Evolutionary conservation across 2,113 vertebrate genomes (phyloP), one percentile per base, ranked within the genome.

Genomic region (Sinocyclocheilus maitianheensis): DNA sequence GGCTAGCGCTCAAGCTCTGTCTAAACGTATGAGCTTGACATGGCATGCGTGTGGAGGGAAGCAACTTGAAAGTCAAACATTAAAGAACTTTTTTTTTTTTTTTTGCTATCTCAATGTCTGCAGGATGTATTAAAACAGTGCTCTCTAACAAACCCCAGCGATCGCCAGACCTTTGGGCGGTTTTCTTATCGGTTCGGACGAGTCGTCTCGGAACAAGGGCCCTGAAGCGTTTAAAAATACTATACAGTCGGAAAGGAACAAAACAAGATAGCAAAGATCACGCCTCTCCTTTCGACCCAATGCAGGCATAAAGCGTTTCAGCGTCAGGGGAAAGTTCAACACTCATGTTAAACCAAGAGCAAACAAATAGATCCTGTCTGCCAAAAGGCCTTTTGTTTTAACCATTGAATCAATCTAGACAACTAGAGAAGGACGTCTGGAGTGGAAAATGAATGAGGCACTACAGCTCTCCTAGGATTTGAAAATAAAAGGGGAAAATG

Each of bases 381-480:
- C 90, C 88, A 88, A 87, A 22, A 78, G 90, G 90, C 77, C 81
- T 79, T 71, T 72, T 46, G 60, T 89, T 85, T 90, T 93, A 90
- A 92, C 87, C 83, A 87, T 89, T 91, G 90, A 89, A 93, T 92
- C 91, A 90, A 92, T 93, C 90, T 84, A 85, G 89, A 91, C 93
- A 90, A 92, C 89, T 89, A 88, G 85, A 53, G 83, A 69, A 88
- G 88, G 87, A 80, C 88, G 71, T 89, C 79, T 86, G 88, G 81
- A 89, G 87, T 85, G 62, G 87, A 90, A 91, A 92, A 77, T 85
- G 84, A 90, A 92, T 86, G 84, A 80, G 86, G 87, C 77, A 86
- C 87, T 80, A 86, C 20, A 71, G 82, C 80, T 78, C 26, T 13
- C 86, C 12, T 2, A 55, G 63, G 84, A 86, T 60, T 71, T 48